phyloP scores from a whole-genome alignment of 2,113 vertebrate genomes.

The Platanista minor region DNA sequence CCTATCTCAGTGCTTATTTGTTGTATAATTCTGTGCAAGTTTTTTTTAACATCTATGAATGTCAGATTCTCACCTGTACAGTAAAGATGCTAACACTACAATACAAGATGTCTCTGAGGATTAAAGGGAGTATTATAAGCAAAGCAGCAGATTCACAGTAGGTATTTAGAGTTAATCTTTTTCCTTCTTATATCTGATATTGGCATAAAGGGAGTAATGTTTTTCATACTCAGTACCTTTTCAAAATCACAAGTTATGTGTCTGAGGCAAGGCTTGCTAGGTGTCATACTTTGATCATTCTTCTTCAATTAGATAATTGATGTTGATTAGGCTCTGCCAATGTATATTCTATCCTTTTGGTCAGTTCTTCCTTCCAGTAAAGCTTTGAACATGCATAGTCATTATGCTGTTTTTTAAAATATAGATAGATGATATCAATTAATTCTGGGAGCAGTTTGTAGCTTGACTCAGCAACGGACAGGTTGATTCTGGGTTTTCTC shows the following conservation, averaged over 20 bases:
- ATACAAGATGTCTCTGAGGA: not conserved
- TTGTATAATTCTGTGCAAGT: not conserved
- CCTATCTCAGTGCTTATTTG: not conserved
- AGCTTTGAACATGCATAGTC: not conserved
- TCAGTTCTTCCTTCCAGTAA: not conserved
- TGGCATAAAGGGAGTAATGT: not conserved
- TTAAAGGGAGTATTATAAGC: not conserved
- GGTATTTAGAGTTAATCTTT: not conserved
- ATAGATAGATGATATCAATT: not conserved
- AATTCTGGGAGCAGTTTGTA: not conserved
- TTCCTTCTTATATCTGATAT: not conserved
- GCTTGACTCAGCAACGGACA: not conserved
- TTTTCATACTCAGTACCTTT: not conserved
- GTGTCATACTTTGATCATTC: not conserved
- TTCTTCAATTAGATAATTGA: not conserved
- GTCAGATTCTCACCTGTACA: not conserved
- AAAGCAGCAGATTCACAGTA: not conserved
- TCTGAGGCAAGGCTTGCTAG: not conserved
- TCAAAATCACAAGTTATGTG: not conserved
- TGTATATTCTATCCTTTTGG: not conserved
- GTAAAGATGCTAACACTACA: not conserved
- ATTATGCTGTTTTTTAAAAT: not conserved
- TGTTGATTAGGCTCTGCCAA: not conserved
- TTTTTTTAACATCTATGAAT: not conserved
- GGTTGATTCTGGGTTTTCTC: constrained; percentile 8